Evolutionary conservation across 2,113 vertebrate species (phyloP).

Genomic region (Pteronura brasiliensis): DNA sequence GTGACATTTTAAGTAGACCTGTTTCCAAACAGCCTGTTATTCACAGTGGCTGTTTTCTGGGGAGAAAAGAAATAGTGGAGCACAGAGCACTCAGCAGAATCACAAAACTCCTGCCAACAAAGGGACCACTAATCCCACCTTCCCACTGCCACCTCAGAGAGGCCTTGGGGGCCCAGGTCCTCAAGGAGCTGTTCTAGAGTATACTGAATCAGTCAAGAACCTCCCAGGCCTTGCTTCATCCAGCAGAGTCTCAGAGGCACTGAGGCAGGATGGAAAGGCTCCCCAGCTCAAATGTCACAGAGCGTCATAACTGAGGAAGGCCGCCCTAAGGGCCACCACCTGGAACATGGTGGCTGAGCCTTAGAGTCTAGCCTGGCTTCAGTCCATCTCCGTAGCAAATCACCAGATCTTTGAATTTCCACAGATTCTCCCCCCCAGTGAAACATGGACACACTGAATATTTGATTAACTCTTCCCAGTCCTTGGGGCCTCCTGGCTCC

Average conservation of each 20-base stretch:
- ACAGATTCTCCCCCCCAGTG: background rate
- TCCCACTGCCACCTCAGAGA: background rate
- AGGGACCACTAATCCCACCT: background rate
- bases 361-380: background rate
- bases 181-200: background rate
- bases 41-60: constrained; percentile 46
- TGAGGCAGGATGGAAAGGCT: background rate
- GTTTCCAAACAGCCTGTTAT: constrained; percentile 72
- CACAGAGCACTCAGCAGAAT: constrained; percentile 19
- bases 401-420: constrained; percentile 1
- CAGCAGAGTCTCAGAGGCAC: background rate
- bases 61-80: constrained; percentile 48
- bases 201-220: background rate
- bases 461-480: background rate
- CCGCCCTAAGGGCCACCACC: constrained; percentile 10
- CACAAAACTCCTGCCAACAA: background rate
- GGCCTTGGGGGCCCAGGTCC: background rate
- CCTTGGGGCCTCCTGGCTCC: background rate
- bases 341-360: background rate
- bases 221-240: background rate
- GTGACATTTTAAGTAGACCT: constrained; percentile 79
- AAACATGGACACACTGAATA: background rate
- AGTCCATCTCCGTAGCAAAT: background rate
- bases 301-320: background rate
- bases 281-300: constrained; percentile 39